Evolutionary conservation across 2,888 invertebrate genomes (phyloP).

Genomic region (Drosophila colorata): DNA sequence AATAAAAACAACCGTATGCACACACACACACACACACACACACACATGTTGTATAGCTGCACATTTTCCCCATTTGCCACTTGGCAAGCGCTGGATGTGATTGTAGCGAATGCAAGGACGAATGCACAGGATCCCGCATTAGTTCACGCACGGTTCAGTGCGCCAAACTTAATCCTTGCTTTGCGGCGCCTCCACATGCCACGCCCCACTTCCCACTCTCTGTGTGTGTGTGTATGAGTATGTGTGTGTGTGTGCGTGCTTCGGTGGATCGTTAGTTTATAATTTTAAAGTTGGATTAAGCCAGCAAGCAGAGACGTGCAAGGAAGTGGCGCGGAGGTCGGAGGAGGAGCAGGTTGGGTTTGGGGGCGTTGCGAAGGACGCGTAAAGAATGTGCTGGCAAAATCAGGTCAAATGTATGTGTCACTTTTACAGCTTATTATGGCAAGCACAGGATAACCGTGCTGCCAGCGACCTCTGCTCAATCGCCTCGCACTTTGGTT

Average conservation of each 20-base stretch:
- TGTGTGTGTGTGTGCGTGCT: slow-evolving; percentile 44
- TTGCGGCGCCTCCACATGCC: slow-evolving; percentile 45
- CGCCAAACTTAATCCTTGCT: slow-evolving; percentile 79
- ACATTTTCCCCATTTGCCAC: slow-evolving; percentile 55
- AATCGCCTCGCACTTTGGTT: slow-evolving; percentile 25
- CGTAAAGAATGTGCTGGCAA: slow-evolving; percentile 66
- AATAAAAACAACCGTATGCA: slow-evolving; percentile 17
- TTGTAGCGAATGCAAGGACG: slow-evolving; percentile 77
- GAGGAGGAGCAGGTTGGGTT: too few relatives aligned
- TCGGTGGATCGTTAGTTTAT: slow-evolving; percentile 79
- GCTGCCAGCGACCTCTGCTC: slow-evolving; percentile 14
- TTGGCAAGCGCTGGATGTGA: slow-evolving; percentile 66
- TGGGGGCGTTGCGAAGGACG: slow-evolving; percentile 20
- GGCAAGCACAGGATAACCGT: slow-evolving; percentile 54
- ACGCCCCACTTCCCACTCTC: slow-evolving; percentile 14
- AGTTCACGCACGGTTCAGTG: slow-evolving; percentile 77
- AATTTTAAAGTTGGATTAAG: slow-evolving; percentile 82
- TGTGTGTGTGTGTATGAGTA: neutral
- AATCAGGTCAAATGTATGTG: slow-evolving; percentile 80
- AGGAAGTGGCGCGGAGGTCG: neutral
- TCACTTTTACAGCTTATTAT: slow-evolving; percentile 81
- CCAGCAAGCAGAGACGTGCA: slow-evolving; percentile 43
- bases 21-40: slow-evolving; percentile 12
- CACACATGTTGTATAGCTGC: slow-evolving; percentile 9
- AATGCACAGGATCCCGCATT: slow-evolving; percentile 76